Evolutionary conservation across 2,797 vertebrate genomes (phyloP), one percentile per base, ranked within the genome.

Genomic region (Onychomys torridus): DNA sequence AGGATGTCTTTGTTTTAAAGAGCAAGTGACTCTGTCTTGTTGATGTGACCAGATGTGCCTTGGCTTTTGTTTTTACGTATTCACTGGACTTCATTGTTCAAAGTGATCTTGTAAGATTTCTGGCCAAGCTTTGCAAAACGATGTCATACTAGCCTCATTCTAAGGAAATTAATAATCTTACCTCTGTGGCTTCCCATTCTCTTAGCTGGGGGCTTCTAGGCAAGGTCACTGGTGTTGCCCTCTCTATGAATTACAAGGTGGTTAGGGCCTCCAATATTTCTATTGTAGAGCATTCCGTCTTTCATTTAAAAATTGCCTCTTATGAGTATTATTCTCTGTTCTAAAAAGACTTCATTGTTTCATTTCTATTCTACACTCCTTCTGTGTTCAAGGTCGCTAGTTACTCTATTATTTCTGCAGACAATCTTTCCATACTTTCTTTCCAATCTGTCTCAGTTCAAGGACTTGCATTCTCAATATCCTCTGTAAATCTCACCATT

Each of bases 301-400:
- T 98, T 97, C 95, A 78, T 98, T 97, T 98, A 94, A 97, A 95
- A 96, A 98, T 98, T 98, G 96, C 98, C 98, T 98, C 98, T 98
- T 98, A 97, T 97, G 97, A 97, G 97, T 97, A 98, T 98, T 98
- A 98, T 98, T 98, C 97, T 98, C 97, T 97, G 93, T 96, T 96
- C 97, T 95, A 97, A 98, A 98, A 98, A 98, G 94, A 97, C 97
- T 97, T 98, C 95, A 98, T 99, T 98, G 98, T 99, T 99, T 99
- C 98, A 97, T 77, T 94, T 96, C 98, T 97, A 98, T 98, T 98
- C 98, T 98, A 93, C 92, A 93, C 97, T 97, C 97, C 91, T 97
- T 98, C 97, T 98, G 96, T 97, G 97, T 98, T 99, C 98, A 99
- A 99, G 98, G 98, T 98, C 95, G 96, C 97, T 96, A 97, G 98